These are phyloP conservation scores for Ostrea edulis DNA, from an alignment of 1,140 invertebrate species.

Conservation along the genomic window DNA sequence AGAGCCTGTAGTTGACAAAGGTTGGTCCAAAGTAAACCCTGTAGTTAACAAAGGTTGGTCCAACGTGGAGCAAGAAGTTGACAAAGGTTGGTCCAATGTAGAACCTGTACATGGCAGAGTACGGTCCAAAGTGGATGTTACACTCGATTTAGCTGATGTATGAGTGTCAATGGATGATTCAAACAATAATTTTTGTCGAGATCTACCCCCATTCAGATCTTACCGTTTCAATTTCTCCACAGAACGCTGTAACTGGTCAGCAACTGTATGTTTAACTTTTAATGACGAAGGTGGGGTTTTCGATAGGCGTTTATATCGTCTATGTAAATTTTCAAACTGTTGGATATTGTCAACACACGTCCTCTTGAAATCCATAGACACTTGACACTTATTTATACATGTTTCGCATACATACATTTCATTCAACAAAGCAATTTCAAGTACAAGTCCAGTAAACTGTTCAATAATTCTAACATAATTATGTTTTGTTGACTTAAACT, in stretches of 20 bases:
- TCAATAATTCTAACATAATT: neutral
- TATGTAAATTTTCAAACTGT: neutral
- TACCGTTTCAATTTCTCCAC: neutral
- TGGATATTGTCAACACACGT: neutral
- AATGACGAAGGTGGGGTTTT: slow-evolving; percentile 22
- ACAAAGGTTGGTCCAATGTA: too few species aligned
- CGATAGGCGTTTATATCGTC: too few species aligned
- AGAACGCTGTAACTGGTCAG: neutral
- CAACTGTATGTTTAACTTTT: neutral
- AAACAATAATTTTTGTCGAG: neutral
- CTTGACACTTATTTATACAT: neutral
- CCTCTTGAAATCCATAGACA: neutral
- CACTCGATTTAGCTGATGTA: too few species aligned
- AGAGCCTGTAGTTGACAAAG: too few species aligned
- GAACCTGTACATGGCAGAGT: too few species aligned
- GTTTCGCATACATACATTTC: slow-evolving; percentile 4
- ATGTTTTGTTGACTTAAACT: neutral
- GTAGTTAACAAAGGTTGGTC: too few species aligned
- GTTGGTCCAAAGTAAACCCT: too few species aligned
- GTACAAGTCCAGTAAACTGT: neutral
- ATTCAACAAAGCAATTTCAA: neutral
- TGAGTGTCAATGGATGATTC: neutral
- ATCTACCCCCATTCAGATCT: neutral
- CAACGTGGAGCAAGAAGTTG: too few species aligned
- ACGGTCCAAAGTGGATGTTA: neutral